phyloP scores from a whole-genome alignment of 1,140 invertebrate species.

The Saxidomus purpurata region DNA sequence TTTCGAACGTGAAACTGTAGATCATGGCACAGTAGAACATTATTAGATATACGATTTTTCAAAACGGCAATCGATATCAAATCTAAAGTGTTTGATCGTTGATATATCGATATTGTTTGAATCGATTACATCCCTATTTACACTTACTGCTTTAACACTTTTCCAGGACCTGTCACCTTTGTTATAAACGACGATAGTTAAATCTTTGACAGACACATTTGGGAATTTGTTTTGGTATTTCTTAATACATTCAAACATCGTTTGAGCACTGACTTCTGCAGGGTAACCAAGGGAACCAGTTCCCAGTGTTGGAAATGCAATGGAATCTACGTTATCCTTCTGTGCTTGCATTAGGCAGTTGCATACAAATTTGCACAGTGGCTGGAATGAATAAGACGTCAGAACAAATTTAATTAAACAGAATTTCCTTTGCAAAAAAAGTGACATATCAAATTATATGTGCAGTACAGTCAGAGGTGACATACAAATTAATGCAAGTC shows the following conservation, averaged over 20 bases:
- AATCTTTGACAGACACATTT: not conserved
- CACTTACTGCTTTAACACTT: slow-evolving; percentile 43
- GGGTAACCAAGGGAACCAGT: slow-evolving; percentile 67
- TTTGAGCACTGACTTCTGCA: slow-evolving; percentile 40
- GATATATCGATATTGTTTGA: too few relatives aligned
- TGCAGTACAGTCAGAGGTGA: too few relatives aligned
- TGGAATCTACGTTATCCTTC: slow-evolving; percentile 31
- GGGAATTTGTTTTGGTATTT: slow-evolving; percentile 29
- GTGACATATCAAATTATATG: too few relatives aligned
- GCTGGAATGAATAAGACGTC: slow-evolving; percentile 70
- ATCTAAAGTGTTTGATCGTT: too few relatives aligned
- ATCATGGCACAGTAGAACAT: too few relatives aligned
- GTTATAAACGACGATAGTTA: slow-evolving; percentile 60
- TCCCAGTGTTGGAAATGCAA: slow-evolving; percentile 71
- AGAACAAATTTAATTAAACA: too few relatives aligned
- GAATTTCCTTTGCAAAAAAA: too few relatives aligned
- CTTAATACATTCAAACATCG: slow-evolving; percentile 55
- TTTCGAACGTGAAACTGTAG: too few relatives aligned
- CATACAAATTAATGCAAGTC: too few relatives aligned
- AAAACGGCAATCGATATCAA: too few relatives aligned
- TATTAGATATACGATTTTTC: too few relatives aligned
- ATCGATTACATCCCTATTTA: too few relatives aligned
- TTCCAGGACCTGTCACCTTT: not conserved
- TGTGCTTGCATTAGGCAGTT: slow-evolving; percentile 68
- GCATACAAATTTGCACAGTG: slow-evolving; percentile 60